Evolutionary conservation across 2,888 invertebrate genomes (phyloP), one percentile per base, ranked within the genome.

Genomic region (Drosophila tanythrix): DNA sequence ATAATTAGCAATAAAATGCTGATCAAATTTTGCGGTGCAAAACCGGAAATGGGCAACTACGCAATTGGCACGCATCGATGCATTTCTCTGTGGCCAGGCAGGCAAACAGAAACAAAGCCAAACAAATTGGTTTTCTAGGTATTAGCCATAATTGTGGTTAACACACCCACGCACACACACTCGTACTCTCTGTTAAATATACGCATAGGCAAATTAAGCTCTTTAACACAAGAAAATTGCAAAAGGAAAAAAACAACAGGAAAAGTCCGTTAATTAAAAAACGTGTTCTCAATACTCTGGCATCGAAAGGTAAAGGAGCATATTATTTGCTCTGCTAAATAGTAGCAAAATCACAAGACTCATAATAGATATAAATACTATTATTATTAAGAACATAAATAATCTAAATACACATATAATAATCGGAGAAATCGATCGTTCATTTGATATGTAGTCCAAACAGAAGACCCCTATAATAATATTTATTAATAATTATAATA

Each of bases 181-280:
- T 21, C 43, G 13, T 7, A 15, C 21, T 8, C 21, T 7, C 11
- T 36, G 57, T 35, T 31, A 27, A 48, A 51, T 48, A 38, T 53
- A 25, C 15, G n/a, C 38, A 51, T 10, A 33, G 11, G 15, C 21
- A 60, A 70, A 61, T 61, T 10, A 35, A 61, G 36, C 21, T 55
- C 25, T 57, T 50, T 18, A 70, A 35, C 40, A 56, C 56, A 48
- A 43, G 58, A 3, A 38, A 61, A 60, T 52, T 67, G 52, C 63
- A 50, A 46, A 53, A 48, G 25, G 29, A 29, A 21, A 67, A 46
- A 31, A 13, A 35, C 21, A 33, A 21, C 38, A 29, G 21, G 15
- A 27, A 70, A 77, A 79, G 75, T 86, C 72, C 77, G 67, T 76
- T 89, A 86, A 83, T 83, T 84, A 89, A 81, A 81, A 76, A 79